Percentiles rank a stretch among this genome's conserved stretches.
Evolutionary conservation across 2,888 invertebrate genomes (phyloP).

Genomic region (Antitype chi): DNA sequence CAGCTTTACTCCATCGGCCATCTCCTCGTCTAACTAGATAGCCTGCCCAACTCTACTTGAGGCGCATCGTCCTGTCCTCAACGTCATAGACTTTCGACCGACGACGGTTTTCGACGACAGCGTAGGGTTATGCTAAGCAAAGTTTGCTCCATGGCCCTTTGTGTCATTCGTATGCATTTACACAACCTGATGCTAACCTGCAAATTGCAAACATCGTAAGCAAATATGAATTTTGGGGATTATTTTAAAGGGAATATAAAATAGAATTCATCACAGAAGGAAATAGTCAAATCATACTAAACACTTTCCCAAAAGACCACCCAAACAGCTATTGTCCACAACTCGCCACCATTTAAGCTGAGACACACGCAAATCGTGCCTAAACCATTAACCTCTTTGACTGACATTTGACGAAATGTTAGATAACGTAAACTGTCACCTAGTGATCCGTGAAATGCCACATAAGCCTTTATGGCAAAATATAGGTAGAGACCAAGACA

Average conservation of each 20-base stretch:
- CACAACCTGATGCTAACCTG: too few relatives aligned
- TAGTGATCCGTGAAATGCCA: conserved; percentile 12
- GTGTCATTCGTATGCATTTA: too few relatives aligned
- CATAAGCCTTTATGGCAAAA: conserved; percentile 4
- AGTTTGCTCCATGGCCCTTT: too few relatives aligned
- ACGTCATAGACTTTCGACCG: too few relatives aligned
- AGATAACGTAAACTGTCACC: conserved; percentile 40
- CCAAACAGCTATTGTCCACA: background rate
- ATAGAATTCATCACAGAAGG: background rate
- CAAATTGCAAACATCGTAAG: too few relatives aligned
- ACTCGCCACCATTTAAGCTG: background rate
- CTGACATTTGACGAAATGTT: conserved; percentile 40
- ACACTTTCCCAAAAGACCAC: background rate
- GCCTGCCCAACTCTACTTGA: too few relatives aligned
- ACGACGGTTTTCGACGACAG: too few relatives aligned
- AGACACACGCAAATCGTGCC: conserved; percentile 31
- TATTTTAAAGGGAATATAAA: background rate
- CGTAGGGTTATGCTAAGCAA: too few relatives aligned
- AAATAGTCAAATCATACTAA: background rate
- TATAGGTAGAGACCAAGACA: background rate
- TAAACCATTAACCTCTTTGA: conserved; percentile 33
- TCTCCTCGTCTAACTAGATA: too few relatives aligned
- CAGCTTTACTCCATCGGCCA: too few relatives aligned
- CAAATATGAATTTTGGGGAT: too few relatives aligned
- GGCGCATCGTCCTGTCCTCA: too few relatives aligned